phyloP scores from a whole-genome alignment of 2,113 vertebrate species.

The Ictalurus furcatus region DNA sequence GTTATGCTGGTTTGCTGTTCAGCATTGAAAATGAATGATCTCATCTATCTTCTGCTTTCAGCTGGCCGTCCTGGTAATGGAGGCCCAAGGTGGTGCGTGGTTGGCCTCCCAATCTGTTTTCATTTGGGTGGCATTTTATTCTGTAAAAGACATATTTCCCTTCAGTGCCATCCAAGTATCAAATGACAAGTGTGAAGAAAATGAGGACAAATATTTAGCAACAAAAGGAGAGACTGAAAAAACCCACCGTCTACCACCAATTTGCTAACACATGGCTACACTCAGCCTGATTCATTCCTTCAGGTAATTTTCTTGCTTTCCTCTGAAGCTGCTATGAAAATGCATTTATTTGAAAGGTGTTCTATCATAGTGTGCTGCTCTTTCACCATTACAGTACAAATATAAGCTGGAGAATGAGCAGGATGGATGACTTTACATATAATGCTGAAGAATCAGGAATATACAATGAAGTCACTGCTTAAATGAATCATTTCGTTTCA shows the following conservation, averaged over 20 bases:
- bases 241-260: constrained; percentile 5
- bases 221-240: constrained; percentile 47
- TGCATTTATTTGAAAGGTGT: constrained; percentile 6
- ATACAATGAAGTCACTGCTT: background rate
- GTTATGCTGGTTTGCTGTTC: constrained; percentile 45
- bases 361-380: constrained; percentile 7
- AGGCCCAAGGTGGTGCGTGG: constrained; percentile 66
- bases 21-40: constrained; percentile 63
- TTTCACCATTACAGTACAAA: constrained; percentile 9
- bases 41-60: constrained; percentile 70
- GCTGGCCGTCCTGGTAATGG: constrained; percentile 63
- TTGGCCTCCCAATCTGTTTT: constrained; percentile 71
- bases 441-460: constrained; percentile 7
- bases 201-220: constrained; percentile 76
- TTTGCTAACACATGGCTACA: constrained; percentile 3
- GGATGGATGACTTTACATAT: background rate
- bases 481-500: background rate
- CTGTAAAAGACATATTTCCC: constrained; percentile 68
- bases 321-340: constrained; percentile 6
- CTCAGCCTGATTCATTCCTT: constrained; percentile 17
- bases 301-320: constrained; percentile 12
- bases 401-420: constrained; percentile 4
- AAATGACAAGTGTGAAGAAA: constrained; percentile 59
- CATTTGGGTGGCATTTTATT: constrained; percentile 78
- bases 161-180: constrained; percentile 49